These are phyloP conservation scores for Macrotus californicus DNA, from an alignment of 2,113 vertebrate species.

Conservation along the genomic window DNA sequence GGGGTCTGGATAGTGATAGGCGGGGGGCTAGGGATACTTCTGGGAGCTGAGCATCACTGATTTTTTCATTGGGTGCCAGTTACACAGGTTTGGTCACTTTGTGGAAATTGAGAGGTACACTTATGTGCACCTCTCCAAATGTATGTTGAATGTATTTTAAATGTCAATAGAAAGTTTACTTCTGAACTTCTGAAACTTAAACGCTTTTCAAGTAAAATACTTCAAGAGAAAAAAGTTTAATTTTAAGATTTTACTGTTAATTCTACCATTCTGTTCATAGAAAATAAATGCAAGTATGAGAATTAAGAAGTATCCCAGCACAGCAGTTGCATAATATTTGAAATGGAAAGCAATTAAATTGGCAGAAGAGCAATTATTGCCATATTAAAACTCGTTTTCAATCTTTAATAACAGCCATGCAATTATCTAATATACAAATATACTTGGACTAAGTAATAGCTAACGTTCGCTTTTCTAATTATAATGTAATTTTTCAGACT, in stretches of 20 bases:
- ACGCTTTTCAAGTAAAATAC: slow-evolving; percentile 26
- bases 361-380: neutral
- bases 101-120: neutral
- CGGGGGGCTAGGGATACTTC: neutral
- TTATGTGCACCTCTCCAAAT: neutral
- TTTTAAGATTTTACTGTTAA: slow-evolving; percentile 34
- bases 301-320: neutral
- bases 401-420: slow-evolving; percentile 29
- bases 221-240: neutral
- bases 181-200: neutral
- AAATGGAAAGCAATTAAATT: slow-evolving; percentile 46
- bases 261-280: slow-evolving; percentile 18
- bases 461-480: neutral
- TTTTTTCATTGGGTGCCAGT: neutral
- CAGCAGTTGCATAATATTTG: slow-evolving; percentile 3
- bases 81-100: neutral
- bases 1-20: neutral
- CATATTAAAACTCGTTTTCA: slow-evolving; percentile 49
- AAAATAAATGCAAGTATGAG: neutral
- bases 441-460: neutral
- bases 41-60: neutral
- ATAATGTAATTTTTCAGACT: neutral
- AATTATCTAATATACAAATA: slow-evolving; percentile 42
- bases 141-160: neutral
- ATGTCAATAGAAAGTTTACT: neutral